Conservation (phyloP, 2,113 vertebrate species). For the Cyrtonyx montezumae region DNA sequence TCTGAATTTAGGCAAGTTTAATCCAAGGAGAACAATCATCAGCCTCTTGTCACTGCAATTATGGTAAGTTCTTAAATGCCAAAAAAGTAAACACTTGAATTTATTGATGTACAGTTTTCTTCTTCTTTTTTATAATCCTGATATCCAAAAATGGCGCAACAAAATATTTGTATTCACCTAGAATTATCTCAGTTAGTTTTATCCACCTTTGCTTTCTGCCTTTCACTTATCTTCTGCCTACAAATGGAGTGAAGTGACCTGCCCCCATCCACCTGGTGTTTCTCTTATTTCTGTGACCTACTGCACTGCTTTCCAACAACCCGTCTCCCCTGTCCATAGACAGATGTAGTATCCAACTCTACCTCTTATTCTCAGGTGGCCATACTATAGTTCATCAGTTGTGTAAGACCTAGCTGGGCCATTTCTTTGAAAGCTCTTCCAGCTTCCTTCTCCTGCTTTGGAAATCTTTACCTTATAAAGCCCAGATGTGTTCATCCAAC, state of each 20-base stretch:
- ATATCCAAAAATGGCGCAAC: slow-evolving; percentile 8
- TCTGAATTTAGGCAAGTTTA: background rate
- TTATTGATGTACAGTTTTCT: slow-evolving; percentile 11
- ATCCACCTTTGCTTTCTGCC: background rate
- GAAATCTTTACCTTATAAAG: background rate
- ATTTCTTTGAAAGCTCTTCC: background rate
- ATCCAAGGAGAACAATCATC: background rate
- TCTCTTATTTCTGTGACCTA: background rate
- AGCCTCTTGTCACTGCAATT: background rate
- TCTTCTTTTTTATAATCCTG: slow-evolving; percentile 9
- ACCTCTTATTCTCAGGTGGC: accelerated
- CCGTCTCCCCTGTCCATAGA: background rate
- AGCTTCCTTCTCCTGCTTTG: background rate
- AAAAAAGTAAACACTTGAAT: background rate
- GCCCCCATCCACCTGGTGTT: background rate
- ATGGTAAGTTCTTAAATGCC: background rate
- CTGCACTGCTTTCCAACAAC: background rate
- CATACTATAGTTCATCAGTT: background rate
- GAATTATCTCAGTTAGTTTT: background rate
- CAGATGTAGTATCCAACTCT: accelerated
- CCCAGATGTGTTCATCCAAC: background rate
- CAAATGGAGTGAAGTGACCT: background rate
- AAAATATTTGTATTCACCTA: slow-evolving; percentile 31
- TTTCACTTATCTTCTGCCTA: background rate
- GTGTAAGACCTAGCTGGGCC: background rate